phyloP scores from a whole-genome alignment of 2,797 vertebrate species.

The Eulemur coronatus region DNA sequence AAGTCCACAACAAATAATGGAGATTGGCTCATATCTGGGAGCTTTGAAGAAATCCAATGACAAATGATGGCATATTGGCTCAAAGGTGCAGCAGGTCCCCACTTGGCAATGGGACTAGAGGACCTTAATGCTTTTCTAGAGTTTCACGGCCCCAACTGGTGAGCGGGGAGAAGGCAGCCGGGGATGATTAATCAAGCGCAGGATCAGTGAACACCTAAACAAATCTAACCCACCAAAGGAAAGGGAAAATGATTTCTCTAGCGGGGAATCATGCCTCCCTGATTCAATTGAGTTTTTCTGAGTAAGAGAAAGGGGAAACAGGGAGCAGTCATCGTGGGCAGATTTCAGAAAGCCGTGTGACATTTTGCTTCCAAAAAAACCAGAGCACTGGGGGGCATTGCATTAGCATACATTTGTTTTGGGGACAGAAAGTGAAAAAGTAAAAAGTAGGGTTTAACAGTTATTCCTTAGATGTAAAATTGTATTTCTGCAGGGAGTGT shows the following conservation, averaged over 20 bases:
- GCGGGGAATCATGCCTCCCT: not conserved
- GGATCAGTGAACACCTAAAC: not conserved
- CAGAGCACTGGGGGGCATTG: fast-evolving
- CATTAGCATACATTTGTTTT: not conserved
- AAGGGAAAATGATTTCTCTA: not conserved
- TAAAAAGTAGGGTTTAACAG: not conserved
- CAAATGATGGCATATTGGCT: fast-evolving
- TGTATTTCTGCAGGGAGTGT: not conserved
- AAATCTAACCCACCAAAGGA: not conserved
- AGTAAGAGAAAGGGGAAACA: not conserved
- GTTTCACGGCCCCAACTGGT: fast-evolving
- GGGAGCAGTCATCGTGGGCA: not conserved
- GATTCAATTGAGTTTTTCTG: not conserved
- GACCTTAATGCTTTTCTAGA: not conserved
- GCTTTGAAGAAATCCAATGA: not conserved
- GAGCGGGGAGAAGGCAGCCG: not conserved
- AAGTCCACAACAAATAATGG: fast-evolving
- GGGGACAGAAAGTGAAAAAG: not conserved
- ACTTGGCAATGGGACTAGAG: fast-evolving
- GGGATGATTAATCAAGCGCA: not conserved
- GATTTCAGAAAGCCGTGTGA: not conserved
- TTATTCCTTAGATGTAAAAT: not conserved
- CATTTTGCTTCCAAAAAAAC: not conserved
- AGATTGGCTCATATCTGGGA: not conserved
- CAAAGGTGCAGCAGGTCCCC: not conserved